phyloP scores from a whole-genome alignment of 2,888 invertebrate genomes.

The Heliconius ethilla region DNA sequence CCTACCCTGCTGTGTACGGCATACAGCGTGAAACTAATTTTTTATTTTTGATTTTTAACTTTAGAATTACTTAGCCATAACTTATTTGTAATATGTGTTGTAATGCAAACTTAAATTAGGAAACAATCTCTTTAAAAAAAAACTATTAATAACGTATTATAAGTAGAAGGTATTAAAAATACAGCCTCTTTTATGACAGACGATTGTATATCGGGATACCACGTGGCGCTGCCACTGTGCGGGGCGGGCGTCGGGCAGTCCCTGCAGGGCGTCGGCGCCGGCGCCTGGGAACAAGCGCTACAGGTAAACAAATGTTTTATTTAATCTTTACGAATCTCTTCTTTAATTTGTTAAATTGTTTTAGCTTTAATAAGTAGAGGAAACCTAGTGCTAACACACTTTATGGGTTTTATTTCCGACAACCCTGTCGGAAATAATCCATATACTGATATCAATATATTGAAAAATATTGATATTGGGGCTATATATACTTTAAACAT shows the following conservation, averaged over 20 bases:
- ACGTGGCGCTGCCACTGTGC: conserved; percentile 87
- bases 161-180: no score
- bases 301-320: neutral
- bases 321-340: neutral
- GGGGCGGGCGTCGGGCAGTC: conserved; percentile 86
- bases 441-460: no score
- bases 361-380: no score
- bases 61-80: neutral
- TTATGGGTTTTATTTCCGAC: no score
- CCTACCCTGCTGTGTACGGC: no score
- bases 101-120: neutral
- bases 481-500: neutral
- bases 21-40: no score
- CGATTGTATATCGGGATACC: conserved; percentile 86
- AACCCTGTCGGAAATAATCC: no score
- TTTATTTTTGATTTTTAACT: no score
- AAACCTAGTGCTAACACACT: no score
- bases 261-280: conserved; percentile 84
- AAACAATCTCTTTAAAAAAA: neutral
- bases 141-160: no score
- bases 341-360: no score
- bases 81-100: neutral
- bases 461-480: no score
- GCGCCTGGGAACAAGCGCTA: conserved; percentile 61
- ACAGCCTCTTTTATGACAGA: conserved; percentile 66